Evolutionary conservation across 2,888 invertebrate species (phyloP), one percentile per base, ranked within the genome.

Genomic region (Anthrax anthrax): DNA sequence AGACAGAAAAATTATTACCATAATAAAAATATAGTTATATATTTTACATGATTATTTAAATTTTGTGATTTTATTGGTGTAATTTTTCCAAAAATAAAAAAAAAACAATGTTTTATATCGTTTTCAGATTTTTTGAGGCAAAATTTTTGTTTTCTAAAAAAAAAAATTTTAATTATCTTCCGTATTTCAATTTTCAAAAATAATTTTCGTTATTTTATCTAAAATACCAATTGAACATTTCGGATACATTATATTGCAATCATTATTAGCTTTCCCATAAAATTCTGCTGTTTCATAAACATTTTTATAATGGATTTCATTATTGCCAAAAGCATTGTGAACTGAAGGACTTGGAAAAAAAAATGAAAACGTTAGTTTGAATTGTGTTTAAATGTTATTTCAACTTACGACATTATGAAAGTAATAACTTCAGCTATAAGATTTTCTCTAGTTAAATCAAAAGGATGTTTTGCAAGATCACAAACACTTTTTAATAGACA

Each of bases 401-500:
- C 18, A 18, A 57, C 78, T 75, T 66, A 84, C 84, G 81, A 81
- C 41, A 84, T 70, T 19, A 81, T 65, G 55, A 78, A 76, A 50
- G 74, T 75, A 37, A 81, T 66, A 37, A 84, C 65, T 62, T 84
- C 83, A 48, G 78, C 78, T 1, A 84, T 62, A 9, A 85, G 64
- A 55, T 76, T 75, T 44, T 73, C 73, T 48, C 77, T 72, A 0
- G 52, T 14, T 53, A 73, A 70, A 46, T 75, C 72, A 34, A 83
- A 63, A 1, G 81, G 78, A 52, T 76, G 73, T 42, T 72, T 72
- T 3, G 81, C 76, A 18, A 81, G 64, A 54, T 81, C 79, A 55
- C 84, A 84, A 39, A 84, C 73, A 42, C 78, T 73, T 51, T 74
- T 73, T 43, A 81, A 61, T n/a, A 84, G 66, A 57, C 84, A 84